Conservation (phyloP, 2,797 vertebrate species). For the Clarias fuscus region DNA sequence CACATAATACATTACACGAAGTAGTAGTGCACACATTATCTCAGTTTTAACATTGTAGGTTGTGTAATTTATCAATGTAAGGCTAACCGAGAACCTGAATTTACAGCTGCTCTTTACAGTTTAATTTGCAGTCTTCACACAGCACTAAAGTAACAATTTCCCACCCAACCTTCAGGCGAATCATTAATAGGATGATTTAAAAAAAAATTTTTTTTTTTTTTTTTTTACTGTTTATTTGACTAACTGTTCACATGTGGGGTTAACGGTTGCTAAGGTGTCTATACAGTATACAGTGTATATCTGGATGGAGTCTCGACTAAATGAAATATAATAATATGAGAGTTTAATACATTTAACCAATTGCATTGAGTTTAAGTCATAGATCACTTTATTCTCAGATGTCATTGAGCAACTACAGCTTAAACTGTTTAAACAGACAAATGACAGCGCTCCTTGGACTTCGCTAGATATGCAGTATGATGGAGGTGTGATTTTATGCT, state of each 20-base stretch:
- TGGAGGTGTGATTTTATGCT: not conserved
- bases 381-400: not conserved
- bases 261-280: not conserved
- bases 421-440: constrained; percentile 9
- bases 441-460: not conserved
- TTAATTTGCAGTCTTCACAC: constrained; percentile 18
- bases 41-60: constrained; percentile 27
- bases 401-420: not conserved
- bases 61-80: constrained; percentile 16
- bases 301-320: too few relatives aligned
- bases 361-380: not conserved
- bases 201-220: too few relatives aligned
- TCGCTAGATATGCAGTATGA: not conserved
- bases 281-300: not conserved
- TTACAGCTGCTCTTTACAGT: constrained; percentile 21
- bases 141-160: not conserved
- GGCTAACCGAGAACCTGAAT: constrained; percentile 14
- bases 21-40: constrained; percentile 22
- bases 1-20: not conserved
- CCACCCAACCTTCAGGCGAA: not conserved
- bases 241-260: not conserved
- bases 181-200: not conserved
- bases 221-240: constrained; percentile 1
- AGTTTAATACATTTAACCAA: not conserved
- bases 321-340: not conserved